Evolutionary conservation across 2,113 vertebrate genomes (phyloP).

Genomic region (Mystacornis crossleyi): DNA sequence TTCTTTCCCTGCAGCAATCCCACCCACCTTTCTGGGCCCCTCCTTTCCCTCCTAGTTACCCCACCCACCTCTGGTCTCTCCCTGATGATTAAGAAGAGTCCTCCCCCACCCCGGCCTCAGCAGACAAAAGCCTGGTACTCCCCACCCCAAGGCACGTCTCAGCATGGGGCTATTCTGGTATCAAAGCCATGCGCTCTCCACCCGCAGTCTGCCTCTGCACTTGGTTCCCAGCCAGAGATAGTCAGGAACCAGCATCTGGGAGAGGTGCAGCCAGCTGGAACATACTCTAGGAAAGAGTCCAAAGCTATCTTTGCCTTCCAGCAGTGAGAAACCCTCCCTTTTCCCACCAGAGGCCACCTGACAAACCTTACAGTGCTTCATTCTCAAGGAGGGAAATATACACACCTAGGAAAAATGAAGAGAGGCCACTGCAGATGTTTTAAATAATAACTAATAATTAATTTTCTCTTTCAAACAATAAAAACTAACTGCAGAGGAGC

Average conservation of each 20-base stretch:
- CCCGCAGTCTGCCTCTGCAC: constrained; percentile 47
- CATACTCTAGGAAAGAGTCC: constrained; percentile 27
- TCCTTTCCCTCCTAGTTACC: constrained; percentile 57
- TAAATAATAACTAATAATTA: constrained; percentile 31
- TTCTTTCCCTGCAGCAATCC: constrained; percentile 51
- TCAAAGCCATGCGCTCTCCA: constrained; percentile 58
- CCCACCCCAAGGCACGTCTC: constrained; percentile 65
- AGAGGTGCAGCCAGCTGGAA: constrained; percentile 48
- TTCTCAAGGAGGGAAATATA: not conserved
- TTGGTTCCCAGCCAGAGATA: constrained; percentile 50
- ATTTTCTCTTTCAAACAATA: constrained; percentile 20
- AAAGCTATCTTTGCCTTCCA: constrained; percentile 45
- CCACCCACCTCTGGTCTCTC: constrained; percentile 63
- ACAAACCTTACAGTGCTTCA: not conserved
- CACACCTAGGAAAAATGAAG: not conserved
- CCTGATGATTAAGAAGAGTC: constrained; percentile 56
- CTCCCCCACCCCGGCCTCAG: constrained; percentile 13
- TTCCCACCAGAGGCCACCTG: constrained; percentile 30
- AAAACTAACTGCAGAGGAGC: constrained; percentile 15
- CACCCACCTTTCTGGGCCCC: constrained; percentile 52
- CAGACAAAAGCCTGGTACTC: constrained; percentile 63
- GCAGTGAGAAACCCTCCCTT: not conserved
- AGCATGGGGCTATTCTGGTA: constrained; percentile 64
- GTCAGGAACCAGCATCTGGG: constrained; percentile 55
- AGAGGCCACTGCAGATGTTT: constrained; percentile 21